Evolutionary conservation across 1,140 invertebrate species (phyloP), one percentile per base, ranked within the genome.

Genomic region (Aphidius gifuensis): DNA sequence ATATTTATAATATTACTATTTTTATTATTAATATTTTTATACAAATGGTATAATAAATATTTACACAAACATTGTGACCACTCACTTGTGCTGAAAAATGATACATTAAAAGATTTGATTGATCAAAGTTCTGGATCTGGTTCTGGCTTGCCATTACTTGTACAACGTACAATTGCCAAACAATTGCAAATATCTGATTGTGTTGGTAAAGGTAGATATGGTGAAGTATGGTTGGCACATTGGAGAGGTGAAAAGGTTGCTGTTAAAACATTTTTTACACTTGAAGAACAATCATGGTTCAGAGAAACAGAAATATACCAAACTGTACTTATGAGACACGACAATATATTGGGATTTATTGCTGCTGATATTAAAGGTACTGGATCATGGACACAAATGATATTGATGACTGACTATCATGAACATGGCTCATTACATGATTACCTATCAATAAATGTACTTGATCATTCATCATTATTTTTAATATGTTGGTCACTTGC

Each of bases 81-180:
- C 0, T 77, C 74, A 44, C 48, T 81, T 16, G 75, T 81, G 5
- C 82, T 84, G 59, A 82, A 79, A 42, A 74, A 76, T 61, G 78
- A 81, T 60, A 86, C 87, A 0, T 74, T 90, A 3, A 84, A 86
- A 47, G 89, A 90, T 68, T 81, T 92, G 55, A 88, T 93, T n/a
- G 92, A 95, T 51, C 88, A 90, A 66, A 91, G 88, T 62, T 89
- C 87, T 44, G 94, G 94, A 32, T 95, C 93, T 9, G 95, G 95
- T 5, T 95, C 93, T 1, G 95, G 94, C 3, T 78, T 96, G 51
- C 93, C 94, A 1, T 82, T 95, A 5, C 84, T 98, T 74, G 94
- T 96, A 61, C 95, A 98, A 79, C 78, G 96, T 65, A 98, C 96
- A 0, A 93, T 99, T 54, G 94, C 94, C 40, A 93, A 94, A 74